Conservation (phyloP, 2,888 invertebrate species). For the Subacronicta megacephala region DNA sequence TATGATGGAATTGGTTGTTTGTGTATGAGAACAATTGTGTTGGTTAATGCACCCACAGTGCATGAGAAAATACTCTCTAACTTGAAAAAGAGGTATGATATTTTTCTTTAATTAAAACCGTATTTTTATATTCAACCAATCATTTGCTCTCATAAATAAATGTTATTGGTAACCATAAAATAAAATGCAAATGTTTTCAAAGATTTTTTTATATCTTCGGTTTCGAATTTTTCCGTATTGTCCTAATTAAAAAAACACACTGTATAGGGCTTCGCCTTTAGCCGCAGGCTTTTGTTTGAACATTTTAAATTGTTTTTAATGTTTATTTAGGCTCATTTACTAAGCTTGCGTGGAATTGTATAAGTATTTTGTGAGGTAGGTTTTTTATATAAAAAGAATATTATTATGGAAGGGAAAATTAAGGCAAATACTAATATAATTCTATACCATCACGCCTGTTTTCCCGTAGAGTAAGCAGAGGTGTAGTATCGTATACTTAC, state of each 20-base stretch:
- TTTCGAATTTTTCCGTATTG: not conserved
- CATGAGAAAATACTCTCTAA: too few species aligned
- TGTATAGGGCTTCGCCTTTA: not conserved
- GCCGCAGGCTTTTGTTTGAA: constrained; percentile 14
- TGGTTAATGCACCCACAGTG: too few species aligned
- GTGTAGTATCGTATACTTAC: too few species aligned
- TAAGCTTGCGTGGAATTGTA: constrained; percentile 13
- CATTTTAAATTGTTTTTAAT: constrained; percentile 37
- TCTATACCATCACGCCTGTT: too few species aligned
- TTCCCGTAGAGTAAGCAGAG: too few species aligned
- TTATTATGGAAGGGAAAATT: too few species aligned
- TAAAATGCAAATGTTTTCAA: not conserved
- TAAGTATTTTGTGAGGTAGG: constrained; percentile 21
- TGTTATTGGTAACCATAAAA: too few species aligned
- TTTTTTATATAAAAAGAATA: not conserved
- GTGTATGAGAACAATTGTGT: too few species aligned
- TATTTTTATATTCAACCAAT: too few species aligned
- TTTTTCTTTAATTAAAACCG: too few species aligned
- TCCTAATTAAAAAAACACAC: constrained; percentile 1
- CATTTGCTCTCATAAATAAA: not conserved
- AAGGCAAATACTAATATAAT: not conserved
- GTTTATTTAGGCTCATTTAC: constrained; percentile 35
- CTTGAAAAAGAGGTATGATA: too few species aligned
- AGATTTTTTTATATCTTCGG: not conserved
- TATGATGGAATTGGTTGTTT: too few species aligned